Conservation (phyloP, 1,140 invertebrate genomes). For the Heliconius nattereri region DNA sequence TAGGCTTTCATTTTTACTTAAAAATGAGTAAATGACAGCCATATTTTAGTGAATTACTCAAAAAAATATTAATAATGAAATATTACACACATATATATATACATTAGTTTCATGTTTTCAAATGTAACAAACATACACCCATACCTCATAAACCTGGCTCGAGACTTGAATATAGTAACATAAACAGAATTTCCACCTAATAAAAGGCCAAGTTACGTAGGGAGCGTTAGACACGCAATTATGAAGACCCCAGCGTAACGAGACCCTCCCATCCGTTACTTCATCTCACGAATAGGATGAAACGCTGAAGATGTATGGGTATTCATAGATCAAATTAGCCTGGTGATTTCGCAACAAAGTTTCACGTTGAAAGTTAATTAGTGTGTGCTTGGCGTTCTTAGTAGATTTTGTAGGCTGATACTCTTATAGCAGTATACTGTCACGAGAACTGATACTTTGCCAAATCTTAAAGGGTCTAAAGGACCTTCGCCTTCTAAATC, state of each 20-base stretch:
- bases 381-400: slow-evolving; percentile 72
- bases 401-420: slow-evolving; percentile 53
- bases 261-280: slow-evolving; percentile 56
- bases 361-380: slow-evolving; percentile 79
- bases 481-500: neutral
- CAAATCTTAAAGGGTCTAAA: neutral
- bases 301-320: slow-evolving; percentile 59
- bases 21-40: no score
- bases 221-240: slow-evolving; percentile 76
- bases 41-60: neutral
- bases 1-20: no score
- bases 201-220: slow-evolving; percentile 79
- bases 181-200: slow-evolving; percentile 80
- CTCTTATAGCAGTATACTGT: neutral
- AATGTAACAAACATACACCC: slow-evolving; percentile 4
- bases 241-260: slow-evolving; percentile 60
- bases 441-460: no score
- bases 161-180: slow-evolving; percentile 65
- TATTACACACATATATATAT: no score
- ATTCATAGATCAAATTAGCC: slow-evolving; percentile 58
- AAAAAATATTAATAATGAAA: neutral
- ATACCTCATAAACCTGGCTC: slow-evolving; percentile 65
- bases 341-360: slow-evolving; percentile 63
- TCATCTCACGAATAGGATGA: slow-evolving; percentile 44
- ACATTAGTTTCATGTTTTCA: neutral